Evolutionary conservation across 2,797 vertebrate species (phyloP), one percentile per base, ranked within the genome.

Genomic region (Dermochelys coriacea): DNA sequence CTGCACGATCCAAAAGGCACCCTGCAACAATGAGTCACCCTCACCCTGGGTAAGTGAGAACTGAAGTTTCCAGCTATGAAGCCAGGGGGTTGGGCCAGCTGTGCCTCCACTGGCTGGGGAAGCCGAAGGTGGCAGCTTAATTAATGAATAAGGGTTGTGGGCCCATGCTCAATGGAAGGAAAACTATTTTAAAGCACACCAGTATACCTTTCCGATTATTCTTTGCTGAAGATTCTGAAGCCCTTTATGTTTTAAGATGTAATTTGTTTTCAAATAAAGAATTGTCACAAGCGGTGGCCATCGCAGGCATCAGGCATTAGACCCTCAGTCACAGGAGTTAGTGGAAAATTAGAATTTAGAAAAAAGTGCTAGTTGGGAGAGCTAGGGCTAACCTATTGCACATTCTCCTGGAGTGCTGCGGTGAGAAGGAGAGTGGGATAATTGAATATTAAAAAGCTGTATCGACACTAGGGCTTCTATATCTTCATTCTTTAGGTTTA

Each of bases 1-100:
- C 91, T 86, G 37, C 47, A 49, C 45, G 79, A 81, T 78, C 87
- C 68, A 14, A 78, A 89, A 94, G 71, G 71, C 93, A 94, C 81
- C 84, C 97, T 88, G 96, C 96, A 96, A 97, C 95, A 97, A 99
- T 99, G 99, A 99, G 97, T 97, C 98, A 98, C 93, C 96, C 98
- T 90, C 98, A 97, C 93, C 96, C 98, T 25, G 98, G 99, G 99
- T 99, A 99, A 98, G 97, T 97, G 96, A 93, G 85, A 87, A 84
- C 88, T 68, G 85, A 91, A 91, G 91, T 85, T 80, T 61, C 87
- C 88, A 86, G 54, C 82, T 51, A 12, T 25, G 80, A 45, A n/a
- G 45, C 27, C 37, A 4, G 5, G 61, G 31, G 47, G 12, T 37
- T 51, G 8, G 37, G 64, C n/a, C 45, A 59, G 55, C 19, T 77